These are phyloP conservation scores for Panthera leo DNA, from an alignment of 2,113 vertebrate species.

Conservation along the genomic window DNA sequence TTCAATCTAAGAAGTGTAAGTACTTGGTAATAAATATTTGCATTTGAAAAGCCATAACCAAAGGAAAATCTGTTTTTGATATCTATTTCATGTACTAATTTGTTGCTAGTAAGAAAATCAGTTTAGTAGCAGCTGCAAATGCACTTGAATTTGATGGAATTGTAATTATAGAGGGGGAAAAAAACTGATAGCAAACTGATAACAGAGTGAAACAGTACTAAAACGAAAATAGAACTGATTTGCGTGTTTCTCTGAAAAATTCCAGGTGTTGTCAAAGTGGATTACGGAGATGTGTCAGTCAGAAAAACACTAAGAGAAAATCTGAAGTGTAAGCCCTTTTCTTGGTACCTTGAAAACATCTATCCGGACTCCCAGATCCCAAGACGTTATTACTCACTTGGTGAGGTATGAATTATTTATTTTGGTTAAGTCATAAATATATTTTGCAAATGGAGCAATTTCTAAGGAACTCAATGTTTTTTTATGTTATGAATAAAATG, in stretches of 20 bases:
- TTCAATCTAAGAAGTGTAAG: background rate
- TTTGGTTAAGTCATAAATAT: conserved; percentile 55
- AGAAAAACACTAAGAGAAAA: conserved; percentile 92
- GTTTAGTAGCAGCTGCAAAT: background rate
- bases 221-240: conserved; percentile 55
- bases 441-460: background rate
- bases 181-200: background rate
- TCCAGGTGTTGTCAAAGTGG: conserved; percentile 96
- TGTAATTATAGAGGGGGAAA: background rate
- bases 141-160: background rate
- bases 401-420: conserved; percentile 91
- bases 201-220: background rate
- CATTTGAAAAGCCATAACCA: conserved; percentile 32
- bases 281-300: conserved; percentile 94
- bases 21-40: background rate
- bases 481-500: background rate
- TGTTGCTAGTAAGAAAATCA: background rate
- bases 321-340: conserved; percentile 95
- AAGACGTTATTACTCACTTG: conserved; percentile 96
- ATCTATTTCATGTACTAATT: conserved; percentile 43
- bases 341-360: conserved; percentile 98
- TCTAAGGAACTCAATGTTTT: background rate
- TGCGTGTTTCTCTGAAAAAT: conserved; percentile 48
- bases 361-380: conserved; percentile 99
- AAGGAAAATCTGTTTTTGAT: background rate